These are phyloP conservation scores for Tragelaphus imberbis DNA, from an alignment of 2,113 vertebrate genomes.

Conservation along the genomic window DNA sequence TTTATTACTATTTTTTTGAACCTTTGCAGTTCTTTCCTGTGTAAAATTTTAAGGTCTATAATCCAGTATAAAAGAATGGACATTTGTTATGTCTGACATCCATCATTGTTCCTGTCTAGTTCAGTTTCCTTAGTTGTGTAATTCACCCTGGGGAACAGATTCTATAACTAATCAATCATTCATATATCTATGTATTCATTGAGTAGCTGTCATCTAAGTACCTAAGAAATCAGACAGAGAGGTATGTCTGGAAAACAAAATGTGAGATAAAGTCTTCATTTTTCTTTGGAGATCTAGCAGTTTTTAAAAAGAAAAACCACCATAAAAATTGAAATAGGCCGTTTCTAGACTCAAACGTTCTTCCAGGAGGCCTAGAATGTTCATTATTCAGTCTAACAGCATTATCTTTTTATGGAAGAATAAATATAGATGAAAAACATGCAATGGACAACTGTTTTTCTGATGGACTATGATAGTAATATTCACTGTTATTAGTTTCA, in stretches of 20 bases:
- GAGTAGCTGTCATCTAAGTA: background rate
- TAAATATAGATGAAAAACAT: background rate
- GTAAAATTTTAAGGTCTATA: background rate
- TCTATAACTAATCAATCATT: background rate
- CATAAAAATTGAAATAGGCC: background rate
- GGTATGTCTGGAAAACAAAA: background rate
- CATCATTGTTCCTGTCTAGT: background rate
- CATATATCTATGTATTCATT: background rate
- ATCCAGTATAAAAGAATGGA: background rate
- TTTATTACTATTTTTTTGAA: background rate
- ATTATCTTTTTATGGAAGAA: background rate
- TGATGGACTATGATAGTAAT: background rate
- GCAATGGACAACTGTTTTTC: background rate
- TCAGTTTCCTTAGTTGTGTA: constrained; percentile 10
- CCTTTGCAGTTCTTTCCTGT: background rate
- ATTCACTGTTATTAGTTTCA: background rate
- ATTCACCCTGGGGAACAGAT: background rate
- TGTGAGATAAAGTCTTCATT: background rate
- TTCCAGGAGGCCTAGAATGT: background rate
- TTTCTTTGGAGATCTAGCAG: background rate
- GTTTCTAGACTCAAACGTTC: background rate
- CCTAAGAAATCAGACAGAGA: background rate
- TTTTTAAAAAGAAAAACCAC: background rate
- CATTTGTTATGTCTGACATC: constrained; percentile 24
- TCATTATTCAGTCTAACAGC: background rate